A percentile compares a stretch with the other conserved stretches of the same genome.
Conservation (phyloP, 64 coral and sea anemone genomes). For the Acropora yongei region DNA sequence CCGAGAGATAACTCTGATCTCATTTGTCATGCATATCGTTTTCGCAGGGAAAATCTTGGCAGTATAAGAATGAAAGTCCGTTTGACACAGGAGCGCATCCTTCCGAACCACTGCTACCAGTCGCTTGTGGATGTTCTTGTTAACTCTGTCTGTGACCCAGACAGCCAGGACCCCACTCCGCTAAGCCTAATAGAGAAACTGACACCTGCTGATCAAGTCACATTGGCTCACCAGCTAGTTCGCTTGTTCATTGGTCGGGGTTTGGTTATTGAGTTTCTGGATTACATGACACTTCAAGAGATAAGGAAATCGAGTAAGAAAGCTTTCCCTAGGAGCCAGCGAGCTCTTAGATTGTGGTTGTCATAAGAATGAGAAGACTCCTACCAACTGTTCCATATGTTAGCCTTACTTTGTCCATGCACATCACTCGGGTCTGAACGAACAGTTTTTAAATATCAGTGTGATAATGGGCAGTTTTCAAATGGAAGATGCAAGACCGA, state of each 20-base stretch:
- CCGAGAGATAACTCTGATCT: neutral
- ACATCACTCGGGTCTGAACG: too few species aligned
- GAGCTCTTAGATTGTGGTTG: neutral
- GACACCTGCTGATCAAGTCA: slow-evolving; percentile 68
- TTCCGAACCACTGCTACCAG: slow-evolving; percentile 77
- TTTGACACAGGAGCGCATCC: slow-evolving; percentile 80
- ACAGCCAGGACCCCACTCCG: neutral
- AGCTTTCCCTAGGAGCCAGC: neutral
- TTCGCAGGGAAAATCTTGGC: slow-evolving; percentile 84
- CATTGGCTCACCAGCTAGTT: slow-evolving; percentile 80
- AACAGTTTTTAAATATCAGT: neutral
- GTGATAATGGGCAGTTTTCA: neutral
- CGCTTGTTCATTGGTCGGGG: slow-evolving; percentile 85
- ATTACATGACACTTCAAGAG: slow-evolving; percentile 73
- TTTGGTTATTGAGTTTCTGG: slow-evolving; percentile 67
- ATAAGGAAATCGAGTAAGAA: slow-evolving; percentile 82
- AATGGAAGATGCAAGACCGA: too few species aligned
- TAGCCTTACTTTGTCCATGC: too few species aligned
- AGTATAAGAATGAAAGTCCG: slow-evolving; percentile 91
- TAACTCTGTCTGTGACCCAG: slow-evolving; percentile 47
- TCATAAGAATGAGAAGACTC: neutral
- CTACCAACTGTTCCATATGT: neutral
- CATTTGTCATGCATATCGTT: neutral
- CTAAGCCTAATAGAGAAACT: slow-evolving; percentile 84
- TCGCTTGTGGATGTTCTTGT: slow-evolving; percentile 75